Base-by-base conservation (phyloP, 2,113 vertebrate genomes). In the Vulpes ferrilata region DNA sequence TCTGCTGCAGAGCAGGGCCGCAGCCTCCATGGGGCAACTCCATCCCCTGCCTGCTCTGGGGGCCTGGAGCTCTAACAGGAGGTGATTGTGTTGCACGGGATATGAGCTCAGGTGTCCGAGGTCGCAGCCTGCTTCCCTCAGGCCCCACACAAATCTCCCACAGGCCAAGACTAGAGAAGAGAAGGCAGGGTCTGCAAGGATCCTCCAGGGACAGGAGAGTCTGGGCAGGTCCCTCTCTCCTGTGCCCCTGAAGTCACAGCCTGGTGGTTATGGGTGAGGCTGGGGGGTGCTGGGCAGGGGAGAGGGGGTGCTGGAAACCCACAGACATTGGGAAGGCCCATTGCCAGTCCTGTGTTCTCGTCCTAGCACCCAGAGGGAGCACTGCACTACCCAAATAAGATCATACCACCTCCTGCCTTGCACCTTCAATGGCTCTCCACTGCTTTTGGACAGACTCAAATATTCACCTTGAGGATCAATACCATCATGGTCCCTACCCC, bases 1-100 rank as follows among this genome's bases (percentile, higher is more conserved):
- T 32, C n/a, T 38, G 59, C 88, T 53, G 11, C 30, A 22, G 16
- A 30, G 17, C 57, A 76, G 57, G 25, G n/a, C 11, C 9, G 1
- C 2, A 38, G 12, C 35, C 27, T 51, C 27, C 71, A 43, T 0
- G 1, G 38, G 76, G 11, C 4, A 0, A 0, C 10, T 32, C 55
- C 38, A 3, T 23, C 38, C 86, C 25, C n/a, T 30, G 71, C 38
- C 15, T 1, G 4, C 62, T 38, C 27, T 4, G 7, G 55, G 19
- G 79, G 53, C 69, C 53, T 20, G 35, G 51, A 3, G n/a, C 43
- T 85, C 43, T 22, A 25, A 4, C 13, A 71, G 62, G n/a, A 64
- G 4, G 43, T 11, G 6, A 57, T 80, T 80, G 38, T 86, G 57
- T 19, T 16, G 2, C 57, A 11, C 0, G 32, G 2, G 25, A 32